Evolutionary conservation across 2,113 vertebrate species (phyloP), one percentile per base, ranked within the genome.

Genomic region (Nibea coibor): DNA sequence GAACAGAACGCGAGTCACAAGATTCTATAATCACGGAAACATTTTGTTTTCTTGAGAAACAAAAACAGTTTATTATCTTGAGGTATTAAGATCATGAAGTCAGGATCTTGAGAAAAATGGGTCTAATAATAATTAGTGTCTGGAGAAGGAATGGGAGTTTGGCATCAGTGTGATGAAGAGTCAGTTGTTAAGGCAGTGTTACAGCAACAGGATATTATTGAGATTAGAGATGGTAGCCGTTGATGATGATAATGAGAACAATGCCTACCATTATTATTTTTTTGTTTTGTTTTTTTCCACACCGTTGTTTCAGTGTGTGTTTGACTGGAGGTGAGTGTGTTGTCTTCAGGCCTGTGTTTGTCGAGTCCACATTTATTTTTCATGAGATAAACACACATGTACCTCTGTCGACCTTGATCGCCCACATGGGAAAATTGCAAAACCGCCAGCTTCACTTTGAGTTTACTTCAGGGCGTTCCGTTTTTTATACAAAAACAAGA

Each of bases 401-500:
- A 87, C 77, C 63, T 70, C 72, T 45, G 61, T 85, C 61, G 0
- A 50, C 57, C 62, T 69, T n/a, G 50, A 67, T 16, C 24, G 12
- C 59, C 72, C 70, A 77, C 50, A 19, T 42, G 71, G 71, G 24
- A 42, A 73, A 56, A 69, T 22, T 42, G 69, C 69, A 80, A 87
- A 76, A 68, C 70, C 20, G 24, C 48, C 81, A 61, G 54, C 75
- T 88, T 88, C 79, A 80, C 80, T 87, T 84, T 82, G 54, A 75
- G 76, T 86, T 81, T n/a, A 17, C 57, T 65, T 75, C 54, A 84
- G 75, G 78, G 57, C 31, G 47, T 79, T 63, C 28, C 0, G 19
- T 80, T 88, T 51, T 91, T 90, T 81, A 75, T 89, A 88, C 16
- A 47, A 80, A 92, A 91, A 68, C 1, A 63, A 10, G 1, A 69